Conservation (phyloP, 2,113 vertebrate species). For the Daubentonia madagascariensis region DNA sequence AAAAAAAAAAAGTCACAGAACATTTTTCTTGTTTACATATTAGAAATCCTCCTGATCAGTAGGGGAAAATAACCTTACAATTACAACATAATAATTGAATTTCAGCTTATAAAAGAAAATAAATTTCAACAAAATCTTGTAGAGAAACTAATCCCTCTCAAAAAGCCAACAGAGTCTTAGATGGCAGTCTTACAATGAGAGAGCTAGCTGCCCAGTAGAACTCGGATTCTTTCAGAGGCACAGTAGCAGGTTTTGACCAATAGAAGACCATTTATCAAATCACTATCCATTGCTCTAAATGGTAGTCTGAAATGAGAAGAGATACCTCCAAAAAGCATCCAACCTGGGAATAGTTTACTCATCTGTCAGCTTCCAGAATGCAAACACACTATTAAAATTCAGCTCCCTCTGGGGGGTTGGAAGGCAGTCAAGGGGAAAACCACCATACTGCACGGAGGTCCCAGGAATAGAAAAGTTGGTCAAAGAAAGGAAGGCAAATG, state of each 20-base stretch:
- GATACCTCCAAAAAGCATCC: background rate
- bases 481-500: conserved; percentile 15
- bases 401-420: background rate
- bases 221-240: background rate
- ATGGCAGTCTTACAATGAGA: background rate
- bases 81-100: background rate
- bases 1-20: background rate
- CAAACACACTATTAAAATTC: background rate
- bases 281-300: background rate
- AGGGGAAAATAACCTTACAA: background rate
- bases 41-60: background rate
- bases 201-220: background rate
- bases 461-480: conserved; percentile 48
- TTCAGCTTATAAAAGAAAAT: background rate
- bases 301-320: background rate
- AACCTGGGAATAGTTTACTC: background rate
- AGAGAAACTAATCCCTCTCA: background rate
- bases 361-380: background rate
- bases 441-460: background rate
- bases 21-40: background rate
- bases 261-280: background rate
- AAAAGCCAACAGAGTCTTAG: background rate
- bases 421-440: conserved; percentile 38
- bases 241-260: background rate
- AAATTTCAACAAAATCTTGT: background rate